Evolutionary conservation across 2,113 vertebrate genomes (phyloP), one percentile per base, ranked within the genome.

Genomic region (Campylorhamphus procurvoides): DNA sequence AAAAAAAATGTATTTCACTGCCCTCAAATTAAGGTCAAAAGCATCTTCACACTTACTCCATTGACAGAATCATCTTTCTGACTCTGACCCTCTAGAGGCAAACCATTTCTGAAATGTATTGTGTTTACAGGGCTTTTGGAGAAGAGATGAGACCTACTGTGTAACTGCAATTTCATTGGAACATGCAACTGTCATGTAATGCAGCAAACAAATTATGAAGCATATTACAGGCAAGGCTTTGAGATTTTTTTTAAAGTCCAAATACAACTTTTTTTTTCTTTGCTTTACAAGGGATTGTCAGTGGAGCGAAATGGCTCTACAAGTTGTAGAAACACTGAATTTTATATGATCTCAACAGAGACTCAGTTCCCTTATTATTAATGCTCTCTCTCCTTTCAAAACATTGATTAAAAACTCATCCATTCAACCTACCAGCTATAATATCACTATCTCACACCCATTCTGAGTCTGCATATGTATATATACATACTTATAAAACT

Each of bases 1-100:
- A 64, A 33, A 74, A 49, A 89, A 88, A 95, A 95, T 50, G 22
- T 14, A 42, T 91, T 91, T 84, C 68, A 76, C 66, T 94, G 29
- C 27, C 39, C 42, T 87, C 37, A 83, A 52, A 90, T 85, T 91
- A 91, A 95, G 78, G 91, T 86, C 83, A 92, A 88, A 86, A 75
- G 25, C 74, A 87, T 66, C 58, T 75, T 91, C 58, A 53, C 50
- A 33, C 33, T 96, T 86, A 74, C 52, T 92, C 47, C 67, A 81
- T 82, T 93, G 94, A 82, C 46, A 81, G 93, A 93, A 39, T 67
- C 60, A 86, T 94, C 89, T 92, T 93, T 96, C 93, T 95, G 75
- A 44, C 56, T 92, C 90, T 87, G 62, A 84, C 75, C 60, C 53
- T 94, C 66, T 27, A 82, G 85, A 95, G 88, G 60, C 53, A 94